phyloP scores from a whole-genome alignment of 2,888 invertebrate species.

The Uloborus plumipes region DNA sequence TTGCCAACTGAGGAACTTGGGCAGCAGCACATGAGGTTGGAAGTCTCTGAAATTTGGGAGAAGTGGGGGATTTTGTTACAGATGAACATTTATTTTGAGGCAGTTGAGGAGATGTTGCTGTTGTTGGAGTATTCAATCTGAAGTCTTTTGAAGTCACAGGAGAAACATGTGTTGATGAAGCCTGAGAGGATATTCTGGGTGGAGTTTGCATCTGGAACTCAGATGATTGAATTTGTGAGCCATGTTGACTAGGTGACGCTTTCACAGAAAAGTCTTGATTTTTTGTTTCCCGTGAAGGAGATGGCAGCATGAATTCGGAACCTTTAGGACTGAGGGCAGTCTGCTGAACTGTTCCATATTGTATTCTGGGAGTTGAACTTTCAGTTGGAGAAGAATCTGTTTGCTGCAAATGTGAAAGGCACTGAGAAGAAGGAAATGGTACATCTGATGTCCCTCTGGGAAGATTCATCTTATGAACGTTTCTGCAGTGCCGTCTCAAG shows the following conservation, averaged over 20 bases:
- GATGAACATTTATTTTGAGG: conserved; percentile 38
- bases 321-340: conserved; percentile 51
- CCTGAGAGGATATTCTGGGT: conserved; percentile 35
- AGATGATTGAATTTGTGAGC: conserved; percentile 34
- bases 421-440: conserved; percentile 45
- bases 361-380: conserved; percentile 29
- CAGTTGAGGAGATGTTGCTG: conserved; percentile 28
- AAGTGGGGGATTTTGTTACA: conserved; percentile 30
- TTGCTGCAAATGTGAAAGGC: conserved; percentile 39
- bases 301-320: conserved; percentile 39
- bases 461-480: conserved; percentile 64
- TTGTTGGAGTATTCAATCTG: conserved; percentile 26
- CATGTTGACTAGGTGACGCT: conserved; percentile 36
- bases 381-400: conserved; percentile 33
- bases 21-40: conserved; percentile 41
- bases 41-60: conserved; percentile 48
- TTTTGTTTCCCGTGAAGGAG: conserved; percentile 45
- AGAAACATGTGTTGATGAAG: conserved; percentile 41
- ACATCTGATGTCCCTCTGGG: conserved; percentile 53
- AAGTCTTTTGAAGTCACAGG: conserved; percentile 43
- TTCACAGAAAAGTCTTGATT: conserved; percentile 47
- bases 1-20: conserved; percentile 32
- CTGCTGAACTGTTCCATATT: conserved; percentile 36
- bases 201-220: conserved; percentile 58
- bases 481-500: conserved; percentile 63